Evolutionary conservation across 2,888 invertebrate species (phyloP), one percentile per base, ranked within the genome.

Genomic region (Drosophila formosana): DNA sequence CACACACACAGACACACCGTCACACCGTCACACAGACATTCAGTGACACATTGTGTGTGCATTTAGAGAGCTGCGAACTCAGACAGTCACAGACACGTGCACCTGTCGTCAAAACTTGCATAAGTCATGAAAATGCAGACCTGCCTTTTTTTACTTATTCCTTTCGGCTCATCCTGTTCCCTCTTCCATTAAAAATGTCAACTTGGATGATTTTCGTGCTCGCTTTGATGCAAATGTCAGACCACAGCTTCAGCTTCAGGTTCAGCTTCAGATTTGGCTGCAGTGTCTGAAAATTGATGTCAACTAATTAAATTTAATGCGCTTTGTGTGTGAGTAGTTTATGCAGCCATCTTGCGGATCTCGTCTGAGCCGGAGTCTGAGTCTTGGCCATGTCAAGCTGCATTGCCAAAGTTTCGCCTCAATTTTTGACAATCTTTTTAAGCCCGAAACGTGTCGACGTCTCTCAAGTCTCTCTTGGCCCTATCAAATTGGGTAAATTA

Each of bases 61-160:
- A 34, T 2, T 9, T 8, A 49, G 2, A 66, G 41, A 60, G 43
- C 0, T 11, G 11, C 3, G 28, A 46, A 58, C 5, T 45, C 13
- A 58, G 2, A 18, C 18, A 63, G 46, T 53, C 32, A 62, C 45
- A 66, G 82, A 69, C 68, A 68, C 78, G 69, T 80, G 81, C 85
- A 83, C 81, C 85, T 83, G 83, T 81, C 83, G 81, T 83, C 85
- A 80, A 82, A 81, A 83, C 73, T 83, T 83, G 83, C 85, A 85
- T 82, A 85, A 83, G 83, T 83, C 83, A 83, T 83, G 83, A 71
- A 85, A 82, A 75, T 72, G 79, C 74, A 76, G 28, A 67, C 74
- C 74, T 77, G 64, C 68, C 60, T 62, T 11, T 62, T 62, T 64
- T 63, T 72, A 53, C 66, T 55, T 69, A 64, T 62, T 13, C 47